phyloP scores from a whole-genome alignment of 2,797 vertebrate genomes.

The Sylvilagus floridanus region DNA sequence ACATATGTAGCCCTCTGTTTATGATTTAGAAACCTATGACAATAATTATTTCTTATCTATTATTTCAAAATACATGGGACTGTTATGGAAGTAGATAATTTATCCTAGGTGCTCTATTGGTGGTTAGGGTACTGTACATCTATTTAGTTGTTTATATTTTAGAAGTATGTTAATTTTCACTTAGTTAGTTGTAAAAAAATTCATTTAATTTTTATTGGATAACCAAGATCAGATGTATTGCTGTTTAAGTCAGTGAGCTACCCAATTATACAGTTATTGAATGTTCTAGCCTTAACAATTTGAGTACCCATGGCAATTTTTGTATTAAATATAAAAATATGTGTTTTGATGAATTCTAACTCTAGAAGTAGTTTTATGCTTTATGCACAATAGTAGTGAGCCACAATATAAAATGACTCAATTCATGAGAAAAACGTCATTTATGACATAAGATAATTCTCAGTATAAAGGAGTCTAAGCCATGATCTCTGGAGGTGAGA shows the following conservation, averaged over 20 bases:
- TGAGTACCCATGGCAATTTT: background rate
- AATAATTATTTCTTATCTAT: background rate
- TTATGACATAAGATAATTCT: background rate
- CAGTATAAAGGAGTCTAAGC: background rate
- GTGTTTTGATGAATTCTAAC: background rate
- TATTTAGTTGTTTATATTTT: conserved; percentile 5
- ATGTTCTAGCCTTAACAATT: conserved; percentile 44
- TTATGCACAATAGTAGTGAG: background rate
- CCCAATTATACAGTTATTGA: conserved; percentile 15
- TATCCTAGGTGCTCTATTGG: background rate
- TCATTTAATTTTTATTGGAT: conserved; percentile 28
- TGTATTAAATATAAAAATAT: background rate
- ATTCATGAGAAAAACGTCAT: background rate
- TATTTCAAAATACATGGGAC: background rate
- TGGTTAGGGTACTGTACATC: background rate
- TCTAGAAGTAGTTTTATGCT: conserved; percentile 6
- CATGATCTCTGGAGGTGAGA: background rate
- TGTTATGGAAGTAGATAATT: conserved; percentile 22
- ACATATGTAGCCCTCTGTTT: background rate
- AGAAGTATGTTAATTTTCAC: conserved; percentile 8
- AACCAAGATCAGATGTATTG: conserved; percentile 1
- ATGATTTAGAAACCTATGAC: background rate
- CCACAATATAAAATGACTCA: background rate
- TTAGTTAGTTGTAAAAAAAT: conserved; percentile 22
- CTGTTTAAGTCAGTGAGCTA: conserved; percentile 9